Percentiles rank a stretch among this genome's conserved stretches.
Conservation (phyloP, 2,113 vertebrate genomes). For the Toxostoma redivivum region DNA sequence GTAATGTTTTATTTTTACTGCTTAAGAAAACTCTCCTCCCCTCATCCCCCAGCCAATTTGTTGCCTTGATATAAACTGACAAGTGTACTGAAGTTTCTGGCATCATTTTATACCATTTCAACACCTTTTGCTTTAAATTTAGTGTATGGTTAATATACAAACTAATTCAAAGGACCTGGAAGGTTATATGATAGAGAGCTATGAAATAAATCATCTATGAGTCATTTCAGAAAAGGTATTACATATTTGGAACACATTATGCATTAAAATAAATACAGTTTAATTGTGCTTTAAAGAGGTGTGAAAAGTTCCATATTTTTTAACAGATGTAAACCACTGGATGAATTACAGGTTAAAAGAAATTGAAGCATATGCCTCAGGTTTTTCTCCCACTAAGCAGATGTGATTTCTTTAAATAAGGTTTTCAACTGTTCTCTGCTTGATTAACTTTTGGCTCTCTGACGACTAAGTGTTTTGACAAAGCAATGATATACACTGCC, state of each 20-base stretch:
- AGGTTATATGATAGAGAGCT: not conserved
- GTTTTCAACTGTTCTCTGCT: constrained; percentile 29
- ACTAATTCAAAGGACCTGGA: constrained; percentile 8
- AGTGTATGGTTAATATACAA: not conserved
- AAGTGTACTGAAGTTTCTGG: not conserved
- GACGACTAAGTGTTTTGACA: not conserved
- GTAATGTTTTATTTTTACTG: not conserved
- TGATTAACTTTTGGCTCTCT: constrained; percentile 19
- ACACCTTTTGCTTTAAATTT: not conserved
- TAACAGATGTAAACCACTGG: constrained; percentile 30
- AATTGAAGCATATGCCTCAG: not conserved
- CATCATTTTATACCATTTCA: not conserved
- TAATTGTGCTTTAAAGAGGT: constrained; percentile 56
- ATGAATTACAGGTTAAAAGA: not conserved
- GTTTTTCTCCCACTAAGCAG: not conserved
- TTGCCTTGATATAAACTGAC: not conserved
- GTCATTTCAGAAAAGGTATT: constrained; percentile 30
- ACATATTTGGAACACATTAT: not conserved
- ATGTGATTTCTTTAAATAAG: constrained; percentile 18
- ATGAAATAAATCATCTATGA: not conserved
- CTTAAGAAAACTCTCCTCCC: not conserved
- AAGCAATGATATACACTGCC: not conserved
- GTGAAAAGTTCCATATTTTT: constrained; percentile 41
- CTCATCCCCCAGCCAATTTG: not conserved
- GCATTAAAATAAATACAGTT: not conserved